A percentile compares a stretch with the other conserved stretches of the same genome.
Conservation (phyloP, 2,888 invertebrate genomes). For the Branchellion lobata region DNA sequence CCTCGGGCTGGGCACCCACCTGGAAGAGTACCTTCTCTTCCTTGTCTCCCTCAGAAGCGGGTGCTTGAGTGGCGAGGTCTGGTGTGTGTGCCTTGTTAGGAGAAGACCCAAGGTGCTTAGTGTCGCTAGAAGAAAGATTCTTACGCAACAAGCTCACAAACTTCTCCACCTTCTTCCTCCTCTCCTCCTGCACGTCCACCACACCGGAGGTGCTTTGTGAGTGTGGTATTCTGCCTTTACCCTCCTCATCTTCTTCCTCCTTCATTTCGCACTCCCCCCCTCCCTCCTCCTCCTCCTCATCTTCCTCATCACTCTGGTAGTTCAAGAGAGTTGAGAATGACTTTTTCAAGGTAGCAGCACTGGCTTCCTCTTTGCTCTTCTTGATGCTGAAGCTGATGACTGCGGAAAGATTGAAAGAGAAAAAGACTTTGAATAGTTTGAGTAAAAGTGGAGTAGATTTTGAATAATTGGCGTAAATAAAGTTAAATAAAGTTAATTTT, state of each 20-base stretch:
- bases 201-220: neutral
- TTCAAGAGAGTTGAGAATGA: neutral
- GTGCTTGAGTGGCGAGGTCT: neutral
- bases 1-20: neutral
- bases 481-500: too few relatives aligned
- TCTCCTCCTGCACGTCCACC: neutral
- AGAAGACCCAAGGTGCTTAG: neutral
- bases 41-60: neutral
- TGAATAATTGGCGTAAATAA: too few relatives aligned
- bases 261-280: neutral
- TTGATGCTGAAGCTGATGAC: neutral
- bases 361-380: neutral
- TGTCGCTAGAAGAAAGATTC: neutral
- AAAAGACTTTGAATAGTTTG: neutral
- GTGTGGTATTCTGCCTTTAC: neutral
- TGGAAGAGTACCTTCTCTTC: neutral
- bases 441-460: too few relatives aligned
- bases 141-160: neutral
- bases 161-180: neutral
- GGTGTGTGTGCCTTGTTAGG: neutral
- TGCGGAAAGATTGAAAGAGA: neutral
- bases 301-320: conserved; percentile 22
- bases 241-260: neutral
- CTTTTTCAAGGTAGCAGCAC: neutral
- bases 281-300: conserved; percentile 4